Conservation (phyloP, 2,888 invertebrate species). For the Mythimna albipuncta region DNA sequence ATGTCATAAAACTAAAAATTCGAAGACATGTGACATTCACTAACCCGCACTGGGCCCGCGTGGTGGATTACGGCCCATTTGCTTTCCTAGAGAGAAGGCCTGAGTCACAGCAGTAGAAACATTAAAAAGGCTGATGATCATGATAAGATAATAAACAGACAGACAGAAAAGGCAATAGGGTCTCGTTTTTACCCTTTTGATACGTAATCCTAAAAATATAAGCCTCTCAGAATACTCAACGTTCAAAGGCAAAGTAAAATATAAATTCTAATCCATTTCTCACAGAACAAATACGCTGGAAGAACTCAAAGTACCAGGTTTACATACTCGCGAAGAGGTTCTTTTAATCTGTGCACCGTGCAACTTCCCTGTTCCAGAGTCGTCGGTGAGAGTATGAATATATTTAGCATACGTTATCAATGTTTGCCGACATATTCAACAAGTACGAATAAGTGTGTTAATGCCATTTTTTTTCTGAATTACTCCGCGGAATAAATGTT, state of each 20-base stretch:
- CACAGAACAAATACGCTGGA: slow-evolving; percentile 26
- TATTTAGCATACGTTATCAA: slow-evolving; percentile 71
- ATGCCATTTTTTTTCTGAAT: slow-evolving; percentile 50
- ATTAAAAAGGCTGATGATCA: no score
- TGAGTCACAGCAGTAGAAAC: no score
- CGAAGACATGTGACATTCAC: no score
- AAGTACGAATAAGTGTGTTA: slow-evolving; percentile 64
- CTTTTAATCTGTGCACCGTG: slow-evolving; percentile 69
- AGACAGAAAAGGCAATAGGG: no score
- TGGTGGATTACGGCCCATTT: no score
- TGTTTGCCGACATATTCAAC: slow-evolving; percentile 71
- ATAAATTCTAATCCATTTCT: slow-evolving; percentile 16
- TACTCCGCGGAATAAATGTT: slow-evolving; percentile 58
- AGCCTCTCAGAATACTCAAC: background rate
- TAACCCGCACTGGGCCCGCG: no score
- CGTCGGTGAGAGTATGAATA: slow-evolving; percentile 67
- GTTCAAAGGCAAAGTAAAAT: slow-evolving; percentile 10
- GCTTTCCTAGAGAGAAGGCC: no score
- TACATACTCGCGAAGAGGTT: slow-evolving; percentile 46
- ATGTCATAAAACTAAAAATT: no score
- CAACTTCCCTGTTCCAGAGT: slow-evolving; percentile 63
- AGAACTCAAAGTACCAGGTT: slow-evolving; percentile 34
- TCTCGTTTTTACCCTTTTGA: no score
- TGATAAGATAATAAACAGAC: no score
- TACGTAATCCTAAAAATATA: background rate